Evolutionary conservation across 2,888 invertebrate species (phyloP).

Genomic region (Desoria tigrina): DNA sequence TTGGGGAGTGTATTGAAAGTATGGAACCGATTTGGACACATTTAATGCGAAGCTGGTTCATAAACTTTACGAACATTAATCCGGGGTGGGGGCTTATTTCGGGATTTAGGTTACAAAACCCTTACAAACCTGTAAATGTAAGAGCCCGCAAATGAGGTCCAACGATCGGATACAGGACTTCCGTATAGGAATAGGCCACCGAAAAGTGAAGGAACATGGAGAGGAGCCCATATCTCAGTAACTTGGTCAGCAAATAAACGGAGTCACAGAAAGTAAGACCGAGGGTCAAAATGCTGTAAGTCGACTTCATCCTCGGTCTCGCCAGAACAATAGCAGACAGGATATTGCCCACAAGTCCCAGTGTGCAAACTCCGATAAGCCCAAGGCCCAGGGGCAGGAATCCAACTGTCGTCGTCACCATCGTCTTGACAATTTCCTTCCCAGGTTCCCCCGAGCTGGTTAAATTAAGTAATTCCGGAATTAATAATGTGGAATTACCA

Average conservation of each 20-base stretch:
- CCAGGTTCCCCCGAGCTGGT: too few relatives aligned
- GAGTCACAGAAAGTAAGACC: conserved; percentile 44
- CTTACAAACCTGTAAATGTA: conserved; percentile 37
- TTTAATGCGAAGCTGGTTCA: too few relatives aligned
- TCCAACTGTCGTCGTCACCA: conserved; percentile 30
- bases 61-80: too few relatives aligned
- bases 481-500: too few relatives aligned
- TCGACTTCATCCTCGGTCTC: conserved; percentile 41
- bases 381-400: conserved; percentile 39
- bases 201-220: conserved; percentile 37
- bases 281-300: conserved; percentile 40
- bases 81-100: too few relatives aligned
- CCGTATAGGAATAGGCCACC: conserved; percentile 37
- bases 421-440: too few relatives aligned
- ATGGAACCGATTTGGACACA: too few relatives aligned
- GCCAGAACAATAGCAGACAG: conserved; percentile 36
- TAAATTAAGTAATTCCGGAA: too few relatives aligned
- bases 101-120: too few relatives aligned
- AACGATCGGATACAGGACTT: conserved; percentile 40
- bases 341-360: conserved; percentile 40
- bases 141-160: conserved; percentile 42
- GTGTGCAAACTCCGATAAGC: conserved; percentile 30
- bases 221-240: conserved; percentile 39
- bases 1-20: too few relatives aligned
- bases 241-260: conserved; percentile 36